Percentiles rank a stretch among this genome's conserved stretches.
Evolutionary conservation across 2,113 vertebrate genomes (phyloP).

Genomic region (Tupaia chinensis): DNA sequence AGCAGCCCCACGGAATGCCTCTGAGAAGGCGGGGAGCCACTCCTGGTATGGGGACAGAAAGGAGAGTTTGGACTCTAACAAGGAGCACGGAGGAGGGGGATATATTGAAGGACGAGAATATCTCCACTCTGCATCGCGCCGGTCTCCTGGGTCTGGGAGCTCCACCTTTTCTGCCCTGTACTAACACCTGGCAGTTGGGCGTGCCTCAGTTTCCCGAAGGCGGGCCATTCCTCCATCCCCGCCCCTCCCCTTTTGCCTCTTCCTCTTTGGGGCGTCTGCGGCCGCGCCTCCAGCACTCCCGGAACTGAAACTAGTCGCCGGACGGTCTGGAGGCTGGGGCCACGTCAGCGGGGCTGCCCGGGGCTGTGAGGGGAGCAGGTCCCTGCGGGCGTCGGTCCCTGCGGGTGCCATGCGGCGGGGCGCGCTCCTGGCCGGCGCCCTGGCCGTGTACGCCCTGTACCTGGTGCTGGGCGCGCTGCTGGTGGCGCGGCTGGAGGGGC

Average conservation of each 20-base stretch:
- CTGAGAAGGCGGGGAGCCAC: not conserved
- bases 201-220: slow-evolving; percentile 81
- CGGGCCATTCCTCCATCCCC: slow-evolving; percentile 5
- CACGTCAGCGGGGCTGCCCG: slow-evolving; percentile 71
- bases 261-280: slow-evolving; percentile 65
- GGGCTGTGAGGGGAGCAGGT: not conserved
- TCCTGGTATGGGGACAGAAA: not conserved
- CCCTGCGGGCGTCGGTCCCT: not conserved
- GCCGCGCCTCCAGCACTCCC: slow-evolving; percentile 36
- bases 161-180: not conserved
- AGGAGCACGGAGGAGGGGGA: not conserved
- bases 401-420: slow-evolving; percentile 72
- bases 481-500: slow-evolving; percentile 92
- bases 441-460: slow-evolving; percentile 87
- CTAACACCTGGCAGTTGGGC: slow-evolving; percentile 66
- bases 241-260: slow-evolving; percentile 46
- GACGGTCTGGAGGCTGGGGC: slow-evolving; percentile 39
- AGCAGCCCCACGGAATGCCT: not conserved
- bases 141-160: not conserved
- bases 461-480: slow-evolving; percentile 92
- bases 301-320: slow-evolving; percentile 63
- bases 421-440: slow-evolving; percentile 71
- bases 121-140: rapidly evolving
- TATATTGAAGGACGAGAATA: no score
- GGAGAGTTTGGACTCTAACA: not conserved